A percentile compares a stretch with the other conserved stretches of the same genome.
Evolutionary conservation across 2,113 vertebrate species (phyloP).

Genomic region (Engraulis encrasicolus): DNA sequence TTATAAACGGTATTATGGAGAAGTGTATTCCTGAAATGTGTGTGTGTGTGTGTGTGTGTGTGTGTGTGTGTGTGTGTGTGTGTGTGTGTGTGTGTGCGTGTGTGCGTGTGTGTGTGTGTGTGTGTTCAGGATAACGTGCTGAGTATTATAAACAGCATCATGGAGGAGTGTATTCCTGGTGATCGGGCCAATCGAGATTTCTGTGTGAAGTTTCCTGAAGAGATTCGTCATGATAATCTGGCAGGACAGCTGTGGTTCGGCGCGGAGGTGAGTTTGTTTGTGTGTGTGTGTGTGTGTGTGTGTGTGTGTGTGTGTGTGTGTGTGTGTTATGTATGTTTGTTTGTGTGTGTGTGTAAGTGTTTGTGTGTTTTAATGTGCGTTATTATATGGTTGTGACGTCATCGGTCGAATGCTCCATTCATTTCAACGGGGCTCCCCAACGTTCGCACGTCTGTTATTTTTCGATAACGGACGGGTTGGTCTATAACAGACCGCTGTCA

Average conservation of each 20-base stretch:
- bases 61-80: background rate
- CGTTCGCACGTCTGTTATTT: too few relatives aligned
- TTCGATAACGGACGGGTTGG: too few relatives aligned
- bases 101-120: slow-evolving; percentile 12
- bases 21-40: background rate
- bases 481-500: too few relatives aligned
- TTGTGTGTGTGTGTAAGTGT: too few relatives aligned
- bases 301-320: too few relatives aligned
- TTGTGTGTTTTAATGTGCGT: too few relatives aligned
- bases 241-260: slow-evolving; percentile 98
- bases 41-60: slow-evolving; percentile 5
- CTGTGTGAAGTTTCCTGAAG: slow-evolving; percentile 96
- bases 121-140: slow-evolving; percentile 89
- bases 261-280: slow-evolving; percentile 82
- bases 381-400: too few relatives aligned
- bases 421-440: too few relatives aligned
- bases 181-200: slow-evolving; percentile 95
- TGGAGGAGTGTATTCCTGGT: slow-evolving; percentile 95
- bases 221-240: slow-evolving; percentile 97
- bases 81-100: background rate
- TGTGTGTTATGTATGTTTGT: slow-evolving; percentile 91
- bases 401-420: too few relatives aligned
- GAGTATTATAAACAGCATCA: slow-evolving; percentile 95
- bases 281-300: too few relatives aligned
- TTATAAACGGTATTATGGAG: too few relatives aligned